Conservation (phyloP, 2,113 vertebrate genomes). For the Dryoscopus gambensis region DNA sequence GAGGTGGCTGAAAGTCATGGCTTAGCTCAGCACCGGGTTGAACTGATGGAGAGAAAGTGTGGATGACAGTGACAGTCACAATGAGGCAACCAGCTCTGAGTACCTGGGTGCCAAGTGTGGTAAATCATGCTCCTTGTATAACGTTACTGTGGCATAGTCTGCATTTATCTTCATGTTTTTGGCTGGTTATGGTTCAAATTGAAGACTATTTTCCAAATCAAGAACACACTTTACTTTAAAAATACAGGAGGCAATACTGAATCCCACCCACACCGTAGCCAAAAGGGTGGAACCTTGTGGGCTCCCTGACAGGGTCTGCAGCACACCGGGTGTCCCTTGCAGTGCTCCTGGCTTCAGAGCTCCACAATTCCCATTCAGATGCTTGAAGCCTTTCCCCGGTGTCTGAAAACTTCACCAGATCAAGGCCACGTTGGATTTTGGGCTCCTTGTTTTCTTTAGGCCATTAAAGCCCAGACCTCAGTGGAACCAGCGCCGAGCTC, state of each 20-base stretch:
- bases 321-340: rapidly evolving
- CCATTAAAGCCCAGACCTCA: not conserved
- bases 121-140: not conserved
- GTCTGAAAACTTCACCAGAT: not conserved
- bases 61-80: not conserved
- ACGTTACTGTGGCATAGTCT: not conserved
- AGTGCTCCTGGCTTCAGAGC: not conserved
- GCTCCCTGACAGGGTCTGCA: not conserved
- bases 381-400: not conserved
- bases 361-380: not conserved
- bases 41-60: not conserved
- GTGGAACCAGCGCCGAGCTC: not conserved
- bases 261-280: not conserved
- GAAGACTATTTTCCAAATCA: not conserved
- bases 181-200: not conserved
- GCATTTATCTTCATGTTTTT: not conserved
- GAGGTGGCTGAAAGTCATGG: not conserved
- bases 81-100: not conserved
- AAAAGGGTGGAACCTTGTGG: not conserved
- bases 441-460: not conserved
- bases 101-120: not conserved
- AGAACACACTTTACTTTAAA: not conserved
- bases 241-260: not conserved
- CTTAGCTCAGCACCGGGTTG: not conserved
- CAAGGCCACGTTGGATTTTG: not conserved